Base-by-base conservation (phyloP, 1,140 invertebrate genomes). In the Gonioctena quinquepunctata region DNA sequence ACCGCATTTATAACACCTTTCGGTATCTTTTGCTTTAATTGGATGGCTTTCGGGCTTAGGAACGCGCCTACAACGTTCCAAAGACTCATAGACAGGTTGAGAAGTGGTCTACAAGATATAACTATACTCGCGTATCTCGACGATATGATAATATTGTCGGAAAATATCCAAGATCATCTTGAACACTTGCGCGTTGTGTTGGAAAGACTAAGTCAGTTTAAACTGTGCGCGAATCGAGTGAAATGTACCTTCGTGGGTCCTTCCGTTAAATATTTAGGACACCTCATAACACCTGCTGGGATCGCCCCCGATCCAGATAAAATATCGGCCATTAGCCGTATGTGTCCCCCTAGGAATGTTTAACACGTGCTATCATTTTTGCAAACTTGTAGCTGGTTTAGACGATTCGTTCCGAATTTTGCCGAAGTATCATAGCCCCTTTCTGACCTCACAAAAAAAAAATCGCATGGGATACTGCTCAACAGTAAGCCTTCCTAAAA, bases 1-100 rank as follows among this genome's bases (percentile, higher is more conserved):
- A 87, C 85, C 2, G 83, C 81, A 1, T 86, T 86, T 64, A 77
- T 77, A 1, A 82, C 79, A 2, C 80, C 80, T 3, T 74, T 83
- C 4, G 83, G 82, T 3, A 73, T 56, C 7, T 63, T 63, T 57
- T 18, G 23, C 18, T 71, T 18, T 59, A 70, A 7, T 1, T 22
- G 77, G 0, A 80, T 84, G 77, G 76, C 78, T 7, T 82, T 82
- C 48, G 81, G 82, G 5, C 61, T 83, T 3, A 76, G 72, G 23
- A 78, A 70, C 33, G 71, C 74, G 8, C 79, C 79, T 0, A 72
- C 71, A 7, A 76, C 69, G 42, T 84, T 85, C 68, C 76, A 83
- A 68, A 48, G 78, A 63, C 3, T 76, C 13, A 33, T 33, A 33
- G 28, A 59, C 22, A n/a, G n/a, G n/a, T n/a, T n/a, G n/a, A n/a